Evolutionary conservation across 2,113 vertebrate genomes (phyloP), one percentile per base, ranked within the genome.

Genomic region (Cisticola juncidis): DNA sequence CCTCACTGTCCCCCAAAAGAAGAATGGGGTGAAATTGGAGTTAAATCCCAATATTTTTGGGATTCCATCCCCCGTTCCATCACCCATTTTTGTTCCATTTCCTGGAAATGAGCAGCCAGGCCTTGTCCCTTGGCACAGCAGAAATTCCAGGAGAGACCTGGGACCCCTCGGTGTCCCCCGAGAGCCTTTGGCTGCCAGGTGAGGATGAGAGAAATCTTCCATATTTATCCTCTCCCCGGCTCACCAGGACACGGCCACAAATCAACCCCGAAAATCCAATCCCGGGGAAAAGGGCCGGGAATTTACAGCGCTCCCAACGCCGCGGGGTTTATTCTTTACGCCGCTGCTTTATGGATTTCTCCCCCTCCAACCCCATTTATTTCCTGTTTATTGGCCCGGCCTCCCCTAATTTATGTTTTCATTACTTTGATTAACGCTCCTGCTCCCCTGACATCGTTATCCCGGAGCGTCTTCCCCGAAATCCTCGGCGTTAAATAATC

Each of bases 391-490:
- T 86, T 71, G 80, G 86, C 94, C 64, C 18, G 38, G 84, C 77
- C 87, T 76, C 60, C 17, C 76, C 81, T 91, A 86, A 95, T 95
- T 92, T 94, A 94, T 91, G 51, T 86, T 88, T 83, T 86, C 90
- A 83, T 95, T 88, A 86, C 92, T 80, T 91, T 88, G 90, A 94
- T 88, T 88, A 58, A 92, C 65, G 33, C 80, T 9, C 14, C 76
- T 6, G 45, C 87, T 61, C 45, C 51, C 14, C 24, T 42, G 77
- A 69, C 80, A 15, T 88, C 69, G 60, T 92, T 77, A 83, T 95
- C 69, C 83, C 58, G 1, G 7, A n/a, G 81, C 0, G 53, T 6
- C 62, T 86, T 14, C 5, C 61, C 61, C 7, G 18, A 57, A 82
- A 35, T 65, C 2, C 86, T 45, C 1, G 80, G 79, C 1, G 38